Conservation (phyloP, 2,113 vertebrate genomes). For the Echinops telfairi region DNA sequence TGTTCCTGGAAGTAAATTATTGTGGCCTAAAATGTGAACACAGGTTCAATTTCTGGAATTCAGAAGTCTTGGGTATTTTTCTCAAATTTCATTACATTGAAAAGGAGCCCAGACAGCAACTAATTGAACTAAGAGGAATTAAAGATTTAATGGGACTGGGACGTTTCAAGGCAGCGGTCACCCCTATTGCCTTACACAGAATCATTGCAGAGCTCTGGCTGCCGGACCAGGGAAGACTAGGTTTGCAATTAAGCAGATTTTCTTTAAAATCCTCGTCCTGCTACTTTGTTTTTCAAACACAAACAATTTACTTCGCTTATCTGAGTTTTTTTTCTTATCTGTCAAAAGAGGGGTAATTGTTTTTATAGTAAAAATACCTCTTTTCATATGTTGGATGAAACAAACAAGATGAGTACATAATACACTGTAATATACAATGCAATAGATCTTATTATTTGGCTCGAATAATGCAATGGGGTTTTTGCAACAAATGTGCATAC, state of each 20-base stretch:
- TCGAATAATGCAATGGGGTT: background rate
- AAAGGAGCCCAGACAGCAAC: background rate
- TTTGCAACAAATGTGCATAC: background rate
- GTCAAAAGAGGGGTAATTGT: background rate
- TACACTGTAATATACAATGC: background rate
- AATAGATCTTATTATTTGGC: background rate
- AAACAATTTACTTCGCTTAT: background rate
- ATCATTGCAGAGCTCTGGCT: rapidly evolving
- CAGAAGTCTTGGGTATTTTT: background rate
- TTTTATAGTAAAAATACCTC: background rate
- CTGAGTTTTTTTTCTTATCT: constrained; percentile 24
- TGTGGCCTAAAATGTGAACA: background rate
- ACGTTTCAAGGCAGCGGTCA: too few relatives aligned
- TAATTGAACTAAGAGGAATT: background rate
- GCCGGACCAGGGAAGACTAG: too few relatives aligned
- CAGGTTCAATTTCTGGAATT: background rate
- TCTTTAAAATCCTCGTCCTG: background rate
- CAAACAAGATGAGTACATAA: background rate
- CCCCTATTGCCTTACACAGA: rapidly evolving
- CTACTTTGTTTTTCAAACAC: background rate
- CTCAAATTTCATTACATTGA: background rate
- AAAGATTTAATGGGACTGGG: background rate
- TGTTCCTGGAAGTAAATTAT: background rate
- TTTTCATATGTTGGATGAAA: background rate
- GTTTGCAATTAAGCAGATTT: background rate